Percentiles rank a stretch among this genome's conserved stretches.
phyloP scores from a whole-genome alignment of 2,888 invertebrate species.

The Crossocerus cetratus region DNA sequence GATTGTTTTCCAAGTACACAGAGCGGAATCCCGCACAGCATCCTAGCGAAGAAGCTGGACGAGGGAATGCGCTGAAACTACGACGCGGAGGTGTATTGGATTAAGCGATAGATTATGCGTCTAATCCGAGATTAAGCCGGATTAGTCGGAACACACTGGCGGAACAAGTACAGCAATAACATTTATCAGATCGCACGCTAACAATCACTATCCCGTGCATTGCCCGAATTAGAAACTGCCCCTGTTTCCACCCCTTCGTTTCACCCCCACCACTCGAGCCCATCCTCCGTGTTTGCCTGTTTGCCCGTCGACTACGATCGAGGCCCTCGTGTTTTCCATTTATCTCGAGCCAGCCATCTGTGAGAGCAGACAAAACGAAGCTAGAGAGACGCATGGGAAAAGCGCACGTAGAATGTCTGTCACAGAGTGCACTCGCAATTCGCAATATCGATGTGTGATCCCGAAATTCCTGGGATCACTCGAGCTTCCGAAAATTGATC shows the following conservation, averaged over 20 bases:
- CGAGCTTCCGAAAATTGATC: too few species aligned
- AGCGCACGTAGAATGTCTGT: too few species aligned
- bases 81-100: conserved; percentile 35
- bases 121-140: conserved; percentile 52
- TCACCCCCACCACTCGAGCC: neutral
- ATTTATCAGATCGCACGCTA: conserved; percentile 43
- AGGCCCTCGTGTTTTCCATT: conserved; percentile 15
- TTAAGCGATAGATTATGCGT: conserved; percentile 54
- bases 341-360: too few species aligned
- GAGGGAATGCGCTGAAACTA: conserved; percentile 18
- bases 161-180: conserved; percentile 44
- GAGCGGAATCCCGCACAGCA: neutral
- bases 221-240: neutral
- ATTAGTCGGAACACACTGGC: conserved; percentile 48
- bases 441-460: too few species aligned
- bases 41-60: conserved; percentile 16
- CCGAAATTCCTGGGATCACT: too few species aligned
- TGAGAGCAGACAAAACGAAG: neutral
- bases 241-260: neutral
- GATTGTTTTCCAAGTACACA: too few species aligned
- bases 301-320: neutral
- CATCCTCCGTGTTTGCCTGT: neutral
- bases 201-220: conserved; percentile 33
- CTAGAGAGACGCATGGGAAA: too few species aligned
- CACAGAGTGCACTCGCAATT: too few species aligned